These are phyloP conservation scores for Nephrotoma guestfalica DNA, from an alignment of 2,888 invertebrate species.

Conservation along the genomic window DNA sequence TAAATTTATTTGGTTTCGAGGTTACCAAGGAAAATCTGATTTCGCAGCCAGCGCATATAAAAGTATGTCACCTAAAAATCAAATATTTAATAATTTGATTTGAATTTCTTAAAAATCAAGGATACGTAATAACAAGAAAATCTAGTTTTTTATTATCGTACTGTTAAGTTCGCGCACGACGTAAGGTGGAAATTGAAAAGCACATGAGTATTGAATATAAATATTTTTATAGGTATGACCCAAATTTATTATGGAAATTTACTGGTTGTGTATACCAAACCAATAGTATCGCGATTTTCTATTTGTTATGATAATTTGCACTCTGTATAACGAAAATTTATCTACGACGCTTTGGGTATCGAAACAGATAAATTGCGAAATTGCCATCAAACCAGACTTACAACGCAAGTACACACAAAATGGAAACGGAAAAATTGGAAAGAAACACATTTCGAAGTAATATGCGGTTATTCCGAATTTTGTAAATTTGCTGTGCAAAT, in stretches of 20 bases:
- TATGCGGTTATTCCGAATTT: background rate
- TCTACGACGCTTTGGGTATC: too few species aligned
- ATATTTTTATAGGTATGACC: background rate
- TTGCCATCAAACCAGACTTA: background rate
- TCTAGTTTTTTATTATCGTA: too few species aligned
- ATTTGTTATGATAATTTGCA: too few species aligned
- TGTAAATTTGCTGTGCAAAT: background rate
- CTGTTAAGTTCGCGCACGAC: too few species aligned
- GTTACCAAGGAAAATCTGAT: background rate
- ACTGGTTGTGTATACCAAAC: background rate
- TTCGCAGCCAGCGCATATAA: too few species aligned
- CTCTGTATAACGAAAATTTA: too few species aligned
- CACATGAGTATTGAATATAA: too few species aligned
- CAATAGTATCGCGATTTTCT: background rate
- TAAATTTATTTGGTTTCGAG: background rate
- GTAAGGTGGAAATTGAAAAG: too few species aligned
- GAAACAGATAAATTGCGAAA: background rate
- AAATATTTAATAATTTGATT: background rate
- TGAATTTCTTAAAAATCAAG: too few species aligned
- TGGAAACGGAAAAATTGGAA: too few species aligned
- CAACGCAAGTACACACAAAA: too few species aligned
- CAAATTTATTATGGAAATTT: background rate
- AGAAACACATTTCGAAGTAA: background rate
- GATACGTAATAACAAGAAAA: too few species aligned
- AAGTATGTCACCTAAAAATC: background rate